Evolutionary conservation across 2,888 invertebrate species (phyloP).

Genomic region (Phalera bucephala): DNA sequence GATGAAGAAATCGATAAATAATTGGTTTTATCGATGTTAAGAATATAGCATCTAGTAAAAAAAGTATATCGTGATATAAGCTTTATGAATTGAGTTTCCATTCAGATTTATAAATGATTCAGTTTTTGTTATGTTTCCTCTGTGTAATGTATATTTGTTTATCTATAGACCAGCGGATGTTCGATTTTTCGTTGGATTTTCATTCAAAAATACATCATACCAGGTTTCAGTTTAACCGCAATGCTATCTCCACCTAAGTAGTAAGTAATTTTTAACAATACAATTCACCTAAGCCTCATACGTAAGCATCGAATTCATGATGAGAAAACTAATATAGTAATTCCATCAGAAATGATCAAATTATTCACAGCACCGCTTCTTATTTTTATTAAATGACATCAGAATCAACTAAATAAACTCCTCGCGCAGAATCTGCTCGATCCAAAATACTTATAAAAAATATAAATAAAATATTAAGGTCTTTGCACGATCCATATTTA

Average conservation of each 20-base stretch:
- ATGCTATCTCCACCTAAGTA: too few relatives aligned
- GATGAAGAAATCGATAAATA: background rate
- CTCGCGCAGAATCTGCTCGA: slow-evolving; percentile 10
- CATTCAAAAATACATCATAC: too few relatives aligned
- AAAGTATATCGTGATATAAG: background rate
- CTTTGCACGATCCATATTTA: slow-evolving; percentile 10
- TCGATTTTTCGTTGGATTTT: background rate
- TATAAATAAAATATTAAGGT: slow-evolving; percentile 17
- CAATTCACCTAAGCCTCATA: too few relatives aligned
- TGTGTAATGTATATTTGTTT: background rate
- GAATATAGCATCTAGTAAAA: background rate
- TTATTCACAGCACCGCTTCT: too few relatives aligned
- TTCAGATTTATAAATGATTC: background rate
- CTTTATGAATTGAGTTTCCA: background rate
- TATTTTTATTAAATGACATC: too few relatives aligned
- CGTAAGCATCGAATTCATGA: too few relatives aligned
- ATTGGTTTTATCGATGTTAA: background rate
- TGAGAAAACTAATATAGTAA: too few relatives aligned
- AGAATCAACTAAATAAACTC: background rate
- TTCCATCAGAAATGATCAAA: too few relatives aligned
- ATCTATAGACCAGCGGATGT: background rate
- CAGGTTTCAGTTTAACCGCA: too few relatives aligned
- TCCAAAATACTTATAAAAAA: slow-evolving; percentile 15
- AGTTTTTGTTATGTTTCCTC: background rate
- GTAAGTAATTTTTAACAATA: too few relatives aligned